Evolutionary conservation across 2,888 invertebrate species (phyloP).

Genomic region (Eueremaeus valkanovi): DNA sequence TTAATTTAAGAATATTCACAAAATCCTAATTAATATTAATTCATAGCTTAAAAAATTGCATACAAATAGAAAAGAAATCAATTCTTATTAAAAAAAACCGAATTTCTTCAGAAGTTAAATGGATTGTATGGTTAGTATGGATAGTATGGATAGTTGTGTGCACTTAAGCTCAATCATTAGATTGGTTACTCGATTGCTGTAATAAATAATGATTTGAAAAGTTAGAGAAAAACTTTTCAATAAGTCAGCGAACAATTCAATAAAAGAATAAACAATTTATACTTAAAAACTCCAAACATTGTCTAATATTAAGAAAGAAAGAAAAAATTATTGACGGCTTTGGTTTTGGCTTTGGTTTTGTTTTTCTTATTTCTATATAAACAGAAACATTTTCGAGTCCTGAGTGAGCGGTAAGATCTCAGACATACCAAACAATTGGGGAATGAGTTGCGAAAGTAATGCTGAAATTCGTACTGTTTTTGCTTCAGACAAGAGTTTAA

Average conservation of each 20-base stretch:
- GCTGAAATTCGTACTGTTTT: not conserved
- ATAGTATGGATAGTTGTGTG: not conserved
- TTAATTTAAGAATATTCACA: too few species aligned
- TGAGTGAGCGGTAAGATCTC: not conserved
- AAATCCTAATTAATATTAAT: too few species aligned
- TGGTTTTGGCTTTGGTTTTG: not conserved
- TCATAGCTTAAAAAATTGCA: too few species aligned
- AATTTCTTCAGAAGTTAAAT: too few species aligned
- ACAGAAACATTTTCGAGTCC: not conserved
- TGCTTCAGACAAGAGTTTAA: not conserved
- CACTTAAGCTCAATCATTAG: not conserved
- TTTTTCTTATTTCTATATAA: conserved; percentile 8
- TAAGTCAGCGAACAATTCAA: not conserved
- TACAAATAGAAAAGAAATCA: too few species aligned
- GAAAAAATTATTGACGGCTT: conserved; percentile 3
- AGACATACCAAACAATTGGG: not conserved
- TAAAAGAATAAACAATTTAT: conserved; percentile 11
- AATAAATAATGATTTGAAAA: conserved; percentile 4
- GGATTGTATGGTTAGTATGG: too few species aligned
- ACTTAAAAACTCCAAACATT: not conserved
- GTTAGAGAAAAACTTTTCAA: conserved; percentile 7
- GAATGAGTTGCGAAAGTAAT: not conserved
- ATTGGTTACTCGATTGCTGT: not conserved
- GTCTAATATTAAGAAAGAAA: not conserved
- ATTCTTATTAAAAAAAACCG: too few species aligned